Evolutionary conservation across 2,113 vertebrate genomes (phyloP).

Genomic region (Syrmaticus mikado): DNA sequence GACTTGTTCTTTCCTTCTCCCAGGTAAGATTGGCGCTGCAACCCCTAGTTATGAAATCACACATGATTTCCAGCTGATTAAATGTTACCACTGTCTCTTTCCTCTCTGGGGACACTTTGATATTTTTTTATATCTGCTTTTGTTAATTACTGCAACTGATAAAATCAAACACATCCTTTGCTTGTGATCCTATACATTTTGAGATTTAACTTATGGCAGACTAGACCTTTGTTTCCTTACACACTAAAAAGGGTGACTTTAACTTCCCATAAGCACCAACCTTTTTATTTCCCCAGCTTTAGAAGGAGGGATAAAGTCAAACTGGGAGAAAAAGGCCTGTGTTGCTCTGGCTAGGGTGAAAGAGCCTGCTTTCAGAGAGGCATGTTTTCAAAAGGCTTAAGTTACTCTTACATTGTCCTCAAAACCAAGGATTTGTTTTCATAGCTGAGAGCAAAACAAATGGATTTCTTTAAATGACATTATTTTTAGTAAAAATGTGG

Average conservation of each 20-base stretch:
- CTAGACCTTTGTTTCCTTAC: not conserved
- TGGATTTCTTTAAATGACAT: conserved; percentile 41
- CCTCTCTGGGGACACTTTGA: not conserved
- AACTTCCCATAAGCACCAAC: not conserved
- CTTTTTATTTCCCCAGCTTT: not conserved
- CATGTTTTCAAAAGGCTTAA: conserved; percentile 58
- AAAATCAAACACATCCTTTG: not conserved
- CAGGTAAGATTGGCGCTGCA: not conserved
- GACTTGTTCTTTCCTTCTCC: not conserved
- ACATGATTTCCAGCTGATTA: not conserved
- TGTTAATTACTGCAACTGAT: not conserved
- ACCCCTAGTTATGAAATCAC: not conserved
- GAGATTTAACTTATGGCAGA: not conserved
- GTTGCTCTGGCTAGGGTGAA: not conserved
- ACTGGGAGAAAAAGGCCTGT: not conserved
- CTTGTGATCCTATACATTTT: not conserved
- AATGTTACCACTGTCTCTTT: not conserved
- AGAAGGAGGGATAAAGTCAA: not conserved
- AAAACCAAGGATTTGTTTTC: conserved; percentile 37
- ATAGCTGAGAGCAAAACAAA: conserved; percentile 52
- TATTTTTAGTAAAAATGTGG: conserved; percentile 49
- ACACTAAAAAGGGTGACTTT: not conserved
- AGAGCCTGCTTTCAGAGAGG: conserved; percentile 23
- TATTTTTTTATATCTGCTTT: not conserved
- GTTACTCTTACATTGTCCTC: conserved; percentile 39